Conservation (phyloP, 2,797 vertebrate species). For the Pangasius mekongensis region DNA sequence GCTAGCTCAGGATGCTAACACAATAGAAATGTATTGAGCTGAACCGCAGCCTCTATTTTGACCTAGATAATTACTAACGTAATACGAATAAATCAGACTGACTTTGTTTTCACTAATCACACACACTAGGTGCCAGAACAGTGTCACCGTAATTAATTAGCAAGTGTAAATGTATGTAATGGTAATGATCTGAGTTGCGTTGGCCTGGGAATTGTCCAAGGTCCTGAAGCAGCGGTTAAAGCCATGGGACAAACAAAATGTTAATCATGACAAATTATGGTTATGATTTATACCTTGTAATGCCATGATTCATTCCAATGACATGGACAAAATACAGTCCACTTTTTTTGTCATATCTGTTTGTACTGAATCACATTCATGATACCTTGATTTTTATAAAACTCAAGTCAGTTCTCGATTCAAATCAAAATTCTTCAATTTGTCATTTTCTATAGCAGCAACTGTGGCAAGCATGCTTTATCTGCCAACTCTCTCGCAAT, state of each 20-base stretch:
- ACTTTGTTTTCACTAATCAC: neutral
- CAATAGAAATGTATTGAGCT: neutral
- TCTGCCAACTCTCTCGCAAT: neutral
- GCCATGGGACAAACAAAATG: neutral
- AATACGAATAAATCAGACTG: neutral
- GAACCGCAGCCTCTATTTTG: neutral
- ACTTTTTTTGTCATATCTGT: neutral
- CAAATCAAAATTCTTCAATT: neutral
- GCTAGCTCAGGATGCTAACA: neutral
- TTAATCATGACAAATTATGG: neutral
- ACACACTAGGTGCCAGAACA: neutral
- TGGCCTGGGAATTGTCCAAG: constrained; percentile 5
- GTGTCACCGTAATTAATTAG: neutral
- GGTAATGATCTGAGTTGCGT: neutral
- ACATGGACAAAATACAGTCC: neutral
- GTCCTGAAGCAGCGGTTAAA: constrained; percentile 20
- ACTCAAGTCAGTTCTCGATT: neutral
- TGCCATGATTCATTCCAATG: neutral
- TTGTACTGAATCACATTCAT: neutral
- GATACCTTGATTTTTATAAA: neutral
- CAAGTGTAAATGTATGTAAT: neutral
- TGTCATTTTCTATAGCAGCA: neutral
- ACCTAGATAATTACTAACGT: neutral
- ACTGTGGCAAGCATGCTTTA: neutral
- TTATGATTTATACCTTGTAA: neutral